A percentile compares a stretch with the other conserved stretches of the same genome.
Evolutionary conservation across 2,113 vertebrate genomes (phyloP).

Genomic region (Sclerurus mexicanus): DNA sequence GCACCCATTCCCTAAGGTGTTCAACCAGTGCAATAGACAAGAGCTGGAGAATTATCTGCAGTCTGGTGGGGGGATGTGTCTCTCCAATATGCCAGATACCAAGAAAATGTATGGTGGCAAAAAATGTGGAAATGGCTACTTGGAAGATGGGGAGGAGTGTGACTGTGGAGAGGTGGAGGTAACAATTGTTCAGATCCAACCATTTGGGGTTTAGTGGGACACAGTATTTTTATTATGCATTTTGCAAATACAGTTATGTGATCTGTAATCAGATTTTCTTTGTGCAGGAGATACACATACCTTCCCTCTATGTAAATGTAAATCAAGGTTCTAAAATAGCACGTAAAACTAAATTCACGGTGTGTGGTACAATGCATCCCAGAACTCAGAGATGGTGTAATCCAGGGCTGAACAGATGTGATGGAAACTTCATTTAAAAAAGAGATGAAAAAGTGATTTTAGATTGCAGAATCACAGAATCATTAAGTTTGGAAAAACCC

Average conservation of each 20-base stretch:
- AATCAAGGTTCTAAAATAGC: background rate
- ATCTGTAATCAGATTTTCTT: background rate
- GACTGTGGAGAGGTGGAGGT: slow-evolving; percentile 96
- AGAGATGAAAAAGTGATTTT: background rate
- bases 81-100: slow-evolving; percentile 93
- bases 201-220: background rate
- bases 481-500: background rate
- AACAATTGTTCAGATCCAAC: background rate
- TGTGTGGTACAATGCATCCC: too few species aligned
- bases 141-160: slow-evolving; percentile 96
- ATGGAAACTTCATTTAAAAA: background rate
- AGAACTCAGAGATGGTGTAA: background rate
- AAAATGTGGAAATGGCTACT: slow-evolving; percentile 94
- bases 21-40: slow-evolving; percentile 87
- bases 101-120: slow-evolving; percentile 87
- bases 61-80: slow-evolving; percentile 95
- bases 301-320: background rate
- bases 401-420: background rate
- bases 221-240: background rate
- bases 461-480: background rate
- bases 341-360: background rate
- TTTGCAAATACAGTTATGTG: background rate
- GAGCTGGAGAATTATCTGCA: slow-evolving; percentile 89
- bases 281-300: background rate
- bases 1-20: slow-evolving; percentile 90